Evolutionary conservation across 2,888 invertebrate species (phyloP).

Genomic region (Calameuta idolon): DNA sequence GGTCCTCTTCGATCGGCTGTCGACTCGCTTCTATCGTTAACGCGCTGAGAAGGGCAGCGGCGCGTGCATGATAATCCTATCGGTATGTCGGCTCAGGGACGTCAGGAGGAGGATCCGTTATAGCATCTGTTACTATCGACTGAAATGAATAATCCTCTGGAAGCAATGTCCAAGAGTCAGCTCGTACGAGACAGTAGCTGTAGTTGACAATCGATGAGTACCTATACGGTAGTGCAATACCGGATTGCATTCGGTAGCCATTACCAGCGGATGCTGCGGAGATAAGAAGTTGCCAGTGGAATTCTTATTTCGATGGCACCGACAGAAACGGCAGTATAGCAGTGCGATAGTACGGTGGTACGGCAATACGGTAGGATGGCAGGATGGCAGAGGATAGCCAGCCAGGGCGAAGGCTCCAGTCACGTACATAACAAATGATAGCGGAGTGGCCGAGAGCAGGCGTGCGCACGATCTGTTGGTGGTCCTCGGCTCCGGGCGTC

Average conservation of each 20-base stretch:
- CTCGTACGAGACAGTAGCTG: not conserved
- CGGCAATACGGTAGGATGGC: conserved; percentile 43
- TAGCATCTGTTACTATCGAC: conserved; percentile 1
- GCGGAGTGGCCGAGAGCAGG: conserved; percentile 29
- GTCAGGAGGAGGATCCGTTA: not conserved
- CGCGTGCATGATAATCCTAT: conserved; percentile 39
- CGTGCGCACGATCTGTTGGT: conserved; percentile 59
- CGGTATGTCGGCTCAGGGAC: conserved; percentile 34
- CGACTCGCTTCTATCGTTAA: conserved; percentile 32
- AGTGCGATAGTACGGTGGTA: not conserved
- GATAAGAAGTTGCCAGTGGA: not conserved
- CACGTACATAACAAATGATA: conserved; percentile 66
- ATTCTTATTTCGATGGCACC: not conserved
- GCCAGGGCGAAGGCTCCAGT: conserved; percentile 51
- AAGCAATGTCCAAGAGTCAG: not conserved
- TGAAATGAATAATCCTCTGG: not conserved
- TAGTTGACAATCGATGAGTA: not conserved
- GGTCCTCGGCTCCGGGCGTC: conserved; percentile 59
- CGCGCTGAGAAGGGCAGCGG: conserved; percentile 20
- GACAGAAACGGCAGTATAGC: not conserved
- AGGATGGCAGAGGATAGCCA: conserved; percentile 43
- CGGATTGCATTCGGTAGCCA: not conserved
- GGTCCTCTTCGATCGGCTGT: conserved; percentile 42
- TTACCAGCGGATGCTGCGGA: not conserved
- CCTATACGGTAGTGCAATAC: not conserved